A percentile compares a stretch with the other conserved stretches of the same genome.
These are phyloP conservation scores for Rhinichthys osculus DNA, from an alignment of 2,797 vertebrate species.

Conservation along the genomic window DNA sequence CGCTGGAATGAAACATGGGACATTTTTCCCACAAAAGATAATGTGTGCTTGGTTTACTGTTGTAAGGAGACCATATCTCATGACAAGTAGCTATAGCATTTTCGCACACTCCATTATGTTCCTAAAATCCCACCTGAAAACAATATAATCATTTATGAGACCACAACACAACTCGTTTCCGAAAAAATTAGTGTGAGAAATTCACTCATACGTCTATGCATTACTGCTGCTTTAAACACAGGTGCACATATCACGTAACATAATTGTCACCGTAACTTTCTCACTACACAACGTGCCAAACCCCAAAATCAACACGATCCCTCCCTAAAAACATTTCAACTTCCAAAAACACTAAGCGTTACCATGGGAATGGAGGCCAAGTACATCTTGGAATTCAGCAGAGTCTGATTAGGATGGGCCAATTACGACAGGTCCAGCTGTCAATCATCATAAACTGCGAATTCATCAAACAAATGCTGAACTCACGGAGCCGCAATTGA, in stretches of 20 bases:
- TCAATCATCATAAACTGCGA: constrained; percentile 60
- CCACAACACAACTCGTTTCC: constrained; percentile 39
- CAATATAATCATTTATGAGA: constrained; percentile 45
- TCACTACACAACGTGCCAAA: neutral
- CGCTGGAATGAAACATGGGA: constrained; percentile 47
- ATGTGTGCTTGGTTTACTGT: constrained; percentile 40
- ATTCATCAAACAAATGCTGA: constrained; percentile 59
- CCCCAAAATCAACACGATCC: constrained; percentile 3
- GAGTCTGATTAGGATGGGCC: constrained; percentile 32
- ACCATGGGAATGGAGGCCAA: constrained; percentile 47
- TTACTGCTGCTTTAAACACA: constrained; percentile 20
- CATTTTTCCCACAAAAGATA: constrained; percentile 48
- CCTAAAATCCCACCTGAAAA: constrained; percentile 47
- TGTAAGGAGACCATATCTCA: constrained; percentile 55
- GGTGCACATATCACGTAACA: constrained; percentile 27
- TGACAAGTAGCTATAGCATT: constrained; percentile 28
- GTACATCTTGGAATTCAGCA: constrained; percentile 40
- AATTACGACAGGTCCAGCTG: constrained; percentile 26
- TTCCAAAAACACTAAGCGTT: constrained; percentile 34
- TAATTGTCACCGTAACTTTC: constrained; percentile 7
- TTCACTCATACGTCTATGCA: constrained; percentile 1
- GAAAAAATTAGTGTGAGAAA: constrained; percentile 26
- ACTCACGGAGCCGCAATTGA: constrained; percentile 37
- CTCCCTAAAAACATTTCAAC: constrained; percentile 13
- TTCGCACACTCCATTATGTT: constrained; percentile 38